These are phyloP conservation scores for Halisarca cf. caerulea DNA, from an alignment of 37 sponge, comb jelly and placozoan species.

Conservation along the genomic window DNA sequence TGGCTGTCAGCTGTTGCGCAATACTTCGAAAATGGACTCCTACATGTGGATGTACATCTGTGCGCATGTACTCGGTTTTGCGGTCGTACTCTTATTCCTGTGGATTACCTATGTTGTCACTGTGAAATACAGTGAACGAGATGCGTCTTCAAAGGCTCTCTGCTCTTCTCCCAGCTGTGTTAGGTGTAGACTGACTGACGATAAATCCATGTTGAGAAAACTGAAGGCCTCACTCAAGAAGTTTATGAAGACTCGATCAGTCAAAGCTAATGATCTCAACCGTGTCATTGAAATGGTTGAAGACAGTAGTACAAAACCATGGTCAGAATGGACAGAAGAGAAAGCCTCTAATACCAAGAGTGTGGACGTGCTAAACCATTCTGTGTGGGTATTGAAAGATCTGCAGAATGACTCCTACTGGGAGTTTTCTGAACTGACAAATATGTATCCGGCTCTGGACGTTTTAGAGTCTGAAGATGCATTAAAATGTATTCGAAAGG, in stretches of 20 bases:
- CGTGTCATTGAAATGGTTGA: not conserved
- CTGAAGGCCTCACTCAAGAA: too few relatives aligned
- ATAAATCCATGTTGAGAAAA: too few relatives aligned
- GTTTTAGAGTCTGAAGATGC: not conserved
- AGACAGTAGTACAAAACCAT: not conserved
- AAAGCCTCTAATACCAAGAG: not conserved
- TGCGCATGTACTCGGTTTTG: not conserved
- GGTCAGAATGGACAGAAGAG: not conserved
- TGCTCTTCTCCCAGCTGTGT: conserved; percentile 7
- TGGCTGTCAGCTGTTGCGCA: not conserved
- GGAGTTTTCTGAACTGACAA: not conserved
- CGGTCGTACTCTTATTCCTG: not conserved
- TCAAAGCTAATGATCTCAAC: not conserved
- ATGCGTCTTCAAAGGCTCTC: not conserved
- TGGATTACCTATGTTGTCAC: not conserved
- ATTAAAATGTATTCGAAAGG: not conserved
- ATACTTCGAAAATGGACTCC: not conserved
- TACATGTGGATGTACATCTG: not conserved
- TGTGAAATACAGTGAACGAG: not conserved
- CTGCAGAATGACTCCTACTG: conserved; percentile 30
- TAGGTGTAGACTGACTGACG: conserved; percentile 8
- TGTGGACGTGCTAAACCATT: not conserved
- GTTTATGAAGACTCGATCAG: not conserved
- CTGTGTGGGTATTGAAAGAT: conserved; percentile 47
- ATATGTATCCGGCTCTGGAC: not conserved